Base-by-base conservation (phyloP, 2,113 vertebrate species). In the Nycticorax nycticorax region DNA sequence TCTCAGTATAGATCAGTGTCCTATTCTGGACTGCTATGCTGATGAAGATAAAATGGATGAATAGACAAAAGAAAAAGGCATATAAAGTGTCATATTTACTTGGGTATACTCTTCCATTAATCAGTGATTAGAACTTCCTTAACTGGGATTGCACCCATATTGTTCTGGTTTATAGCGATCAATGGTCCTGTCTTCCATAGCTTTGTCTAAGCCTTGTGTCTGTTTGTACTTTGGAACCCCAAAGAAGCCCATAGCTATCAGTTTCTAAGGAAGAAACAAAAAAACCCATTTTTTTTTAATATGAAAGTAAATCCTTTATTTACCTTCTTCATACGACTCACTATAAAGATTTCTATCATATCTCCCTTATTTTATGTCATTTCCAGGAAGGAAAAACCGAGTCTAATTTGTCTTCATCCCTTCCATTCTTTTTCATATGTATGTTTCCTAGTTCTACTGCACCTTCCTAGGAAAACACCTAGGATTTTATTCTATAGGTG, bases 381-480 rank as follows among this genome's bases (percentile, higher is more conserved):
- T 69, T 39, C 4, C 4, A 37, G 10, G 22, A 76, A 56, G 13
- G 77, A 17, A 3, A 48, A 71, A 47, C 3, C 9, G 32, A 23
- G 8, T 30, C 47, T 88, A 8, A 16, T 76, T 80, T 66, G 9
- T 35, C 12, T 92, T 60, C 6, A 56, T 52, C 23, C 1, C 17
- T 72, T 55, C 27, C 8, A 21, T 39, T n/a, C 5, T 60, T 88
- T 80, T 72, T 32, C 6, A 52, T 27, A n/a, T 0, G 0, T 52
- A n/a, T 0, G 0, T 52, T 89, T 75, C 7, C n/a, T 35, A 57
- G 6, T 45, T 87, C 28, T 75, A 27, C 16, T 35, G 21, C 16
- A 28, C 5, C 12, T 76, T 72, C 53, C 22, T n/a, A 77, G 33
- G 20, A 80, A 69, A 91, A 66, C 11, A 43, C 3, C 6, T 26